Percentiles rank a stretch among this genome's conserved stretches.
phyloP scores from a whole-genome alignment of 2,888 invertebrate genomes.

The Zeuzera pyrina region DNA sequence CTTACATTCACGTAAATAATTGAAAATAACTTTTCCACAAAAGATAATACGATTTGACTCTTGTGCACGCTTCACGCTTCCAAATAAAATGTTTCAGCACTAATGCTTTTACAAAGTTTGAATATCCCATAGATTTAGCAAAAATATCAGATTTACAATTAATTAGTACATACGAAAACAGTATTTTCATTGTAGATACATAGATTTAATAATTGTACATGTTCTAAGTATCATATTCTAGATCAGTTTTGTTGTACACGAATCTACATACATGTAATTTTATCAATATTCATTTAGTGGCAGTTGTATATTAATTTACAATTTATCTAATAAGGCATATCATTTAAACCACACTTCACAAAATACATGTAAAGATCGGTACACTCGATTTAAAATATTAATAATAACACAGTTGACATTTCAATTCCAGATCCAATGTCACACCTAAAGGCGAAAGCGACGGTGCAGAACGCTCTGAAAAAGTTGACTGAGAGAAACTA shows the following conservation, averaged over 20 bases:
- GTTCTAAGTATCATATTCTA: too few species aligned
- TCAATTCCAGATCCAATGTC: slow-evolving; percentile 66
- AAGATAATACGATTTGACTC: slow-evolving; percentile 50
- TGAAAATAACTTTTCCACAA: slow-evolving; percentile 59
- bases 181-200: too few species aligned
- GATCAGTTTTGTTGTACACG: too few species aligned
- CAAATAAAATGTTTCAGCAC: slow-evolving; percentile 59
- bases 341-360: neutral
- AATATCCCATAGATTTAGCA: slow-evolving; percentile 16
- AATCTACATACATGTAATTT: too few species aligned
- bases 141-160: neutral
- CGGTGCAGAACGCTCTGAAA: slow-evolving; percentile 70
- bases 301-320: slow-evolving; percentile 1
- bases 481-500: slow-evolving; percentile 68
- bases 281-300: too few species aligned
- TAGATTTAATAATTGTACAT: too few species aligned
- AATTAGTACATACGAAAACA: too few species aligned
- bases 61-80: slow-evolving; percentile 71
- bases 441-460: slow-evolving; percentile 70
- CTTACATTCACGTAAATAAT: slow-evolving; percentile 61
- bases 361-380: too few species aligned
- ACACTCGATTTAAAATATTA: neutral
- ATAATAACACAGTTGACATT: slow-evolving; percentile 10
- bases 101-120: slow-evolving; percentile 57
- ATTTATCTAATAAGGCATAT: neutral